Conservation (phyloP, 2,113 vertebrate species). For the Pseudopipra pipra region DNA sequence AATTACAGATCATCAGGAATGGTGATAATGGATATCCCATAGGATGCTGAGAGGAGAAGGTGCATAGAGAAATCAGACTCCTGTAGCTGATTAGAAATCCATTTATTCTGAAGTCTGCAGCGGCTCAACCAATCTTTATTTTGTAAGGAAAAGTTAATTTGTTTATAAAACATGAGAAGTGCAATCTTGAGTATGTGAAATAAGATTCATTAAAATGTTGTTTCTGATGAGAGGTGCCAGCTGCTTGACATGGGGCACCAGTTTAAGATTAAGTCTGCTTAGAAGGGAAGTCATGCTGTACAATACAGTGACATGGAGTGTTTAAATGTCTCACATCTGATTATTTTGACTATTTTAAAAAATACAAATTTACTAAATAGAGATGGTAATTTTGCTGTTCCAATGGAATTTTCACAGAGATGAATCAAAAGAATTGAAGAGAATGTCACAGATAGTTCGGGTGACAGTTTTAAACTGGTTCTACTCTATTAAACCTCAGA, state of each 20-base stretch:
- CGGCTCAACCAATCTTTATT: slow-evolving; percentile 2
- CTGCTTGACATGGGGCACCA: slow-evolving; percentile 29
- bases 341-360: background rate
- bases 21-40: background rate
- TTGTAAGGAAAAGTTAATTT: slow-evolving; percentile 46
- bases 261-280: background rate
- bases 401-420: background rate
- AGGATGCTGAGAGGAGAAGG: background rate
- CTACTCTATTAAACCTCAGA: background rate
- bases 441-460: background rate
- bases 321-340: background rate
- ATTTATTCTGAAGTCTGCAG: slow-evolving; percentile 5
- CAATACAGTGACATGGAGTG: background rate
- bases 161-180: slow-evolving; percentile 57
- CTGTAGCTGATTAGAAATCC: background rate
- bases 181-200: slow-evolving; percentile 17
- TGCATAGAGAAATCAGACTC: background rate
- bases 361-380: background rate
- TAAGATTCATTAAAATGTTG: slow-evolving; percentile 29
- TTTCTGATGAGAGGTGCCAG: slow-evolving; percentile 37
- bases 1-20: background rate
- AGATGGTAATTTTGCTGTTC: background rate
- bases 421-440: background rate
- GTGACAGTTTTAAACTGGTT: background rate
- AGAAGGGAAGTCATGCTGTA: background rate